These are phyloP conservation scores for Zoanthus sociatus DNA, from an alignment of 92 coral and sea anemone species.

Conservation along the genomic window DNA sequence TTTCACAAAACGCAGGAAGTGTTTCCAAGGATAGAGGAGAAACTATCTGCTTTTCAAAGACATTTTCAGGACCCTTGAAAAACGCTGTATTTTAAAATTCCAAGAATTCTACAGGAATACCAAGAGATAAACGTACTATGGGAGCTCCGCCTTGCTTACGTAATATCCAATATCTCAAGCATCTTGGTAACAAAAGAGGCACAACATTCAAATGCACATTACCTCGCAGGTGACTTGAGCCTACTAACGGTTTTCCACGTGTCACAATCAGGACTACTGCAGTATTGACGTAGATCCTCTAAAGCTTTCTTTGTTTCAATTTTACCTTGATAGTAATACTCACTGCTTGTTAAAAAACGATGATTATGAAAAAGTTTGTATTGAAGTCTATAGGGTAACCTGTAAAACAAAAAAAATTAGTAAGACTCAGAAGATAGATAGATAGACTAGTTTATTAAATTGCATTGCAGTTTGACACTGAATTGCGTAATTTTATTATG, in stretches of 20 bases:
- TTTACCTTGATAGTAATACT: slow-evolving; percentile 71
- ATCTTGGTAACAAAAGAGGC: not conserved
- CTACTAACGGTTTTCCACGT: slow-evolving; percentile 91
- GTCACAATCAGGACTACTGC: slow-evolving; percentile 96
- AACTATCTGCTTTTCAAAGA: too few relatives aligned
- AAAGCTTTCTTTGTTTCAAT: slow-evolving; percentile 85
- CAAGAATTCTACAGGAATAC: too few relatives aligned
- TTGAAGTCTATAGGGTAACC: slow-evolving; percentile 84
- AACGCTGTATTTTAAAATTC: too few relatives aligned
- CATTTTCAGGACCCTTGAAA: too few relatives aligned
- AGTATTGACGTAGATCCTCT: slow-evolving; percentile 84
- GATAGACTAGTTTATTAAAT: not conserved
- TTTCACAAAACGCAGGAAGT: too few relatives aligned
- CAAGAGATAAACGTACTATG: too few relatives aligned
- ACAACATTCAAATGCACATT: not conserved
- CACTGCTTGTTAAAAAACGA: slow-evolving; percentile 74
- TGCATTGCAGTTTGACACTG: too few relatives aligned
- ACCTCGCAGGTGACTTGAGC: slow-evolving; percentile 85
- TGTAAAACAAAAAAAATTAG: slow-evolving; percentile 21
- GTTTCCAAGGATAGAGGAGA: too few relatives aligned
- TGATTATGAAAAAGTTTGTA: slow-evolving; percentile 78
- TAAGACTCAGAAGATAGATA: not conserved
- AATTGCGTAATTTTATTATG: too few relatives aligned
- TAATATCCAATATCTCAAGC: not conserved
- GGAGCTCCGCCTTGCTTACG: not conserved